Evolutionary conservation across 2,797 vertebrate species (phyloP).

Genomic region (Pogonophryne albipinna): DNA sequence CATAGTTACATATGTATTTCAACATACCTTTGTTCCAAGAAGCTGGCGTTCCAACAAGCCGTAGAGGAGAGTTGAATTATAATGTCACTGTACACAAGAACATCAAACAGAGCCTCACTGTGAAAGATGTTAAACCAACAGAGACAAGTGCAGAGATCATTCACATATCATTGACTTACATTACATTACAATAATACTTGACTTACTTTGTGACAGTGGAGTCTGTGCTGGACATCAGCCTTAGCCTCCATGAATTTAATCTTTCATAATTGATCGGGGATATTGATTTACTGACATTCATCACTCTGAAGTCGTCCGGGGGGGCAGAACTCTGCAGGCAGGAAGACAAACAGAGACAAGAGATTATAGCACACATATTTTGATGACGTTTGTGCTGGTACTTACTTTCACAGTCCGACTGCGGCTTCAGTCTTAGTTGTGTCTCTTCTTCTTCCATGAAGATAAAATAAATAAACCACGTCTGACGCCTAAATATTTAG

Average conservation of each 20-base stretch:
- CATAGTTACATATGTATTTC: not conserved
- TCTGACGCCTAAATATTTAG: conserved; percentile 33
- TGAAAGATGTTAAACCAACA: not conserved
- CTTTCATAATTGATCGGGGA: conserved; percentile 92
- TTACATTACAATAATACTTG: not conserved
- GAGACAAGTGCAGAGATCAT: not conserved
- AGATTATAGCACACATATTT: conserved; percentile 28
- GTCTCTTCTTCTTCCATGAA: conserved; percentile 24
- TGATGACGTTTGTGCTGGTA: conserved; percentile 16
- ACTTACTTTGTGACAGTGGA: conserved; percentile 93
- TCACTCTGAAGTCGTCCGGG: conserved; percentile 93
- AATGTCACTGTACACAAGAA: conserved; percentile 85
- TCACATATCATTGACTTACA: not conserved
- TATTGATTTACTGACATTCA: conserved; percentile 89
- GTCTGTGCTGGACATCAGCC: conserved; percentile 90
- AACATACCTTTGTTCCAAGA: conserved; percentile 95
- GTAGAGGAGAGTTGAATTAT: conserved; percentile 94
- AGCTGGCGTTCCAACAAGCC: conserved; percentile 98
- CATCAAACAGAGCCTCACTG: not conserved
- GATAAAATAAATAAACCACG: conserved; percentile 47
- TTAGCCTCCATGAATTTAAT: conserved; percentile 93
- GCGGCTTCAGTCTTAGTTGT: conserved; percentile 14
- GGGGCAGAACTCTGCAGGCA: conserved; percentile 85
- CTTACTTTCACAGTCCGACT: conserved; percentile 19
- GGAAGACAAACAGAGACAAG: conserved; percentile 32